Base-by-base conservation (phyloP, 2,888 invertebrate species). In the Cantharis rufa region DNA sequence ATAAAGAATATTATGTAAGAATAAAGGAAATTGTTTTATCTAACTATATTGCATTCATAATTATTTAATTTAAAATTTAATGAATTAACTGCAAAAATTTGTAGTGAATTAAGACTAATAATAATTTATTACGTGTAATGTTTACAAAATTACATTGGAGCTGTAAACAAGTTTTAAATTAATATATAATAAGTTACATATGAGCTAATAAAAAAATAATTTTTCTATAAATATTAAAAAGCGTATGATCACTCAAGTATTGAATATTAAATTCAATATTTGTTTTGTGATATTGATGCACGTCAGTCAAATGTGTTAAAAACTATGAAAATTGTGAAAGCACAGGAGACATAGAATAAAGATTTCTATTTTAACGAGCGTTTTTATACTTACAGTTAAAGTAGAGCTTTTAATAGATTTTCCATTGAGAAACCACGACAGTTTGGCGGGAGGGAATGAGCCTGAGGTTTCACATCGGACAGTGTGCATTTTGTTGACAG, bases 381-480 rank as follows among this genome's bases (percentile, higher is more conserved):
- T 66, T 66, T 66, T 63, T 73, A 32, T 90, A 85, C 90, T 91
- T 82, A 91, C 91, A 80, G 92, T 91, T 77, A 91, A 89, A 82
- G 91, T 91, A 71, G 92, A 90, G 84, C 91, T 91, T 82, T 91
- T 90, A 84, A 93, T 91, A 81, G 91, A 89, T 83, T 92, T 91
- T 78, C 92, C 92, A 84, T 94, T 94, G 81, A 96, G 90, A 80
- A 94, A 91, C 96, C 95, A 96, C 84, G 93, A 91, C 78, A 96
- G 92, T 86, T 94, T 94, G 3, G 96, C 95, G 13, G 95, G 93
- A 18, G 96, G 96, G 86, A 93, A 93, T 70, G 95, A 95, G 48
- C 96, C 96, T 86, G 94, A 92, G 62, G 95, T 93, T 84, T 95
- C 95, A 87, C 96, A 96, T 79, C 93, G 92, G 81, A 94, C 91